phyloP scores from a whole-genome alignment of 2,113 vertebrate genomes.

The Danio rerio region DNA sequence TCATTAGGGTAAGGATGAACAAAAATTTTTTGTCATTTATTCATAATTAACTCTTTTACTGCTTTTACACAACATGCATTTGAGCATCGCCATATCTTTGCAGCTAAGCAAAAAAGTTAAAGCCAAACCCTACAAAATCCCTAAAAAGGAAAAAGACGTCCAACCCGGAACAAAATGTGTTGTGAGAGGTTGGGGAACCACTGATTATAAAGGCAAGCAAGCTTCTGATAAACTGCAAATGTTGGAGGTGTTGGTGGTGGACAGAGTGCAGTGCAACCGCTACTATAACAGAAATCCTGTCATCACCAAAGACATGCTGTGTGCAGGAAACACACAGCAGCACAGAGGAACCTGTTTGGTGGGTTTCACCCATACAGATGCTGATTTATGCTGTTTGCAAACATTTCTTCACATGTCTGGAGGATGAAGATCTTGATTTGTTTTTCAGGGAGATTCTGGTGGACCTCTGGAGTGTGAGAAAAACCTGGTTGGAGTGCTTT shows the following conservation, averaged over 20 bases:
- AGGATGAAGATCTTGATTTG: background rate
- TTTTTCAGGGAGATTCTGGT: conserved; percentile 64
- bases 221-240: conserved; percentile 41
- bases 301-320: conserved; percentile 62
- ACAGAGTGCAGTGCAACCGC: conserved; percentile 44
- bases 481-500: conserved; percentile 58
- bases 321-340: conserved; percentile 50
- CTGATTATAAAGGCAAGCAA: rapidly evolving
- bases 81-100: background rate
- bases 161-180: conserved; percentile 49
- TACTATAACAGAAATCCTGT: conserved; percentile 33
- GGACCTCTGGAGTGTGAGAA: conserved; percentile 61
- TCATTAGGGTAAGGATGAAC: conserved; percentile 53
- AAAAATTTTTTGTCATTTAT: background rate
- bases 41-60: background rate
- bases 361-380: background rate
- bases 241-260: conserved; percentile 53
- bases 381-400: background rate
- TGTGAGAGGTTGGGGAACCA: conserved; percentile 58
- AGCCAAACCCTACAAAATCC: conserved; percentile 35
- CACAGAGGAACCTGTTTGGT: conserved; percentile 58
- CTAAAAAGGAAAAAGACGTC: conserved; percentile 38
- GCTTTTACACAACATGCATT: background rate
- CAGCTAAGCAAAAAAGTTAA: conserved; percentile 53
- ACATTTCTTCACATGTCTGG: too few species aligned